Percentiles rank a stretch among this genome's conserved stretches.
Conservation (phyloP, 2,888 invertebrate genomes). For the Scaptodrosophila latifasciaeformis region DNA sequence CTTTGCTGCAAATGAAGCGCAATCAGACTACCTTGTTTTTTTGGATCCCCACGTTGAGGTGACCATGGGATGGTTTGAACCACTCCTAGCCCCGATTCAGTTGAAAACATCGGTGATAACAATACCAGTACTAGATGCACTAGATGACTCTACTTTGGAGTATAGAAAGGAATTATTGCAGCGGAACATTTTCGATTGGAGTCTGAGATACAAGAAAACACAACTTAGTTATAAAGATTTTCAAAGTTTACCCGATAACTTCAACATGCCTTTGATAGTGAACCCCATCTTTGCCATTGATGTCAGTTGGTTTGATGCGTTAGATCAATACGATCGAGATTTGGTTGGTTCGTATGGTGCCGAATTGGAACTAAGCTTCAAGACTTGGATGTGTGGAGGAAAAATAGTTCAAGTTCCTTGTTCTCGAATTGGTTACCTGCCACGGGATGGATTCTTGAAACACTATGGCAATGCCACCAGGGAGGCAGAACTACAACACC, state of each 20-base stretch:
- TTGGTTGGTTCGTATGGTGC: slow-evolving; percentile 98
- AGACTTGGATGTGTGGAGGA: slow-evolving; percentile 95
- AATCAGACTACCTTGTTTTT: slow-evolving; percentile 86
- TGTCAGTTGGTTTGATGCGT: slow-evolving; percentile 92
- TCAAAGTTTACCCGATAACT: slow-evolving; percentile 39
- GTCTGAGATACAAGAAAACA: slow-evolving; percentile 86
- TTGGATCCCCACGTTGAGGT: slow-evolving; percentile 93
- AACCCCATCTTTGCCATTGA: slow-evolving; percentile 96
- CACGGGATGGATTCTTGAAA: slow-evolving; percentile 74
- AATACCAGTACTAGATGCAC: slow-evolving; percentile 95
- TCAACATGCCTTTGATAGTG: slow-evolving; percentile 93
- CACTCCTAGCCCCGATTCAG: slow-evolving; percentile 86
- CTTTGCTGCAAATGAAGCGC: slow-evolving; percentile 85
- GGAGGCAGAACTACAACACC: slow-evolving; percentile 86
- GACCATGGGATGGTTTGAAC: slow-evolving; percentile 93
- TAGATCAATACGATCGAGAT: slow-evolving; percentile 93
- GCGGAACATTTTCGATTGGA: slow-evolving; percentile 96
- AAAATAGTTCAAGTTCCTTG: slow-evolving; percentile 93
- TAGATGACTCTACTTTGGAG: slow-evolving; percentile 90
- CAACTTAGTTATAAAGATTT: slow-evolving; percentile 46
- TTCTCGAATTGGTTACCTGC: slow-evolving; percentile 92
- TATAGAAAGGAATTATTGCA: slow-evolving; percentile 79
- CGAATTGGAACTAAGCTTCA: slow-evolving; percentile 96
- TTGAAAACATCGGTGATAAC: slow-evolving; percentile 87
- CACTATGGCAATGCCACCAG: slow-evolving; percentile 84